Conservation (phyloP, 2,113 vertebrate genomes). For the Mionectes macconnelli region DNA sequence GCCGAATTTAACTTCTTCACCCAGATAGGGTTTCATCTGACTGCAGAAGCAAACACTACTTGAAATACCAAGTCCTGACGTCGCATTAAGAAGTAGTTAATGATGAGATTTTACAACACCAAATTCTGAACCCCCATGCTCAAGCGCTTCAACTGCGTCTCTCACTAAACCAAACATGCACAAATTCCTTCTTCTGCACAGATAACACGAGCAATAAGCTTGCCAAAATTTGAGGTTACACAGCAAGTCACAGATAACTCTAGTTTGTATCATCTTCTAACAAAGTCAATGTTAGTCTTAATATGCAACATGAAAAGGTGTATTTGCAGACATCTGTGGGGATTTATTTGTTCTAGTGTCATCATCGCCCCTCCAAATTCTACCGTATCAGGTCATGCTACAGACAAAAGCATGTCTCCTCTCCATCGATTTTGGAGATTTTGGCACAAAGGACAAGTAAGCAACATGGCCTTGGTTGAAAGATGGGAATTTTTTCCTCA, state of each 20-base stretch:
- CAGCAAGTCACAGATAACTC: neutral
- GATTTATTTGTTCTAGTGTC: neutral
- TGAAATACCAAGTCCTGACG: neutral
- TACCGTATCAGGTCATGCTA: neutral
- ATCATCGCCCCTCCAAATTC: neutral
- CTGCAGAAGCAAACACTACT: neutral
- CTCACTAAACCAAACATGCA: neutral
- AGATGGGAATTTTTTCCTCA: neutral
- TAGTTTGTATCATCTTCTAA: neutral
- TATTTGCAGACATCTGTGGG: neutral
- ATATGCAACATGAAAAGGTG: neutral
- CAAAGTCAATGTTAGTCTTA: neutral
- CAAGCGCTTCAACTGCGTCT: neutral
- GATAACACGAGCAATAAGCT: neutral
- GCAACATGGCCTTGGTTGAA: rapidly evolving
- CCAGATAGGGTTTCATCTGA: conserved; percentile 22
- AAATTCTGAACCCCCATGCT: neutral
- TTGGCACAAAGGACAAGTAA: neutral
- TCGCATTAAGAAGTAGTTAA: neutral
- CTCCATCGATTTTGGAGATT: neutral
- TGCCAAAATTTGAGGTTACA: neutral
- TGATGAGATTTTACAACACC: neutral
- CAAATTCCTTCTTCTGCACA: neutral
- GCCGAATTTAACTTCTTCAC: conserved; percentile 52
- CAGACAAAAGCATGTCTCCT: neutral